These are phyloP conservation scores for Etheostoma nigrum DNA, from an alignment of 2,797 vertebrate species.

Conservation along the genomic window DNA sequence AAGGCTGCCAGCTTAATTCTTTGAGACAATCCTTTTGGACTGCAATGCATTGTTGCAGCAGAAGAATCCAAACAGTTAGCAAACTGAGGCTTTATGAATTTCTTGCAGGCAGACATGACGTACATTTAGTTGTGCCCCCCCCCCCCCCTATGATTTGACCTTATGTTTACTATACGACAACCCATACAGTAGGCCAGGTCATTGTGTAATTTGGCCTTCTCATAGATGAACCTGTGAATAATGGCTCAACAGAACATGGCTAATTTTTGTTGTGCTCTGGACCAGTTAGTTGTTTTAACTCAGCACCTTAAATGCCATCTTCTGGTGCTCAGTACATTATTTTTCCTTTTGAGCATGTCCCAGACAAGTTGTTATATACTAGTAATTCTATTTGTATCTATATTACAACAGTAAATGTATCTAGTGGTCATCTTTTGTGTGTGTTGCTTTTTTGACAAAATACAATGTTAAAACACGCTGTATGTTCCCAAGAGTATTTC, in stretches of 20 bases:
- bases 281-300: neutral
- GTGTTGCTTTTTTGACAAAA: no score
- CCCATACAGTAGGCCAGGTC: conserved; percentile 11
- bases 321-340: neutral
- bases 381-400: neutral
- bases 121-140: no score
- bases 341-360: neutral
- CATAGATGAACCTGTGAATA: conserved; percentile 1
- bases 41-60: conserved; percentile 8
- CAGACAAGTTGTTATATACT: neutral
- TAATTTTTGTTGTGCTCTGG: neutral
- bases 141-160: conserved; percentile 4
- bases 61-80: neutral
- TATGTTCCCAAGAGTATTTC: no score
- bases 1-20: conserved; percentile 2
- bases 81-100: neutral
- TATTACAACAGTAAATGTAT: neutral
- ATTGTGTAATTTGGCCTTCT: conserved; percentile 1
- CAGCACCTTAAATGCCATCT: neutral
- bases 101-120: neutral
- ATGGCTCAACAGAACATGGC: neutral
- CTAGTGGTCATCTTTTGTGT: neutral
- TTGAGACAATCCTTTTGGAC: neutral
- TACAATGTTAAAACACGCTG: no score
- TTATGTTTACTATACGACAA: conserved; percentile 14